Evolutionary conservation across 2,113 vertebrate genomes (phyloP).

Genomic region (Xiphias gladius): DNA sequence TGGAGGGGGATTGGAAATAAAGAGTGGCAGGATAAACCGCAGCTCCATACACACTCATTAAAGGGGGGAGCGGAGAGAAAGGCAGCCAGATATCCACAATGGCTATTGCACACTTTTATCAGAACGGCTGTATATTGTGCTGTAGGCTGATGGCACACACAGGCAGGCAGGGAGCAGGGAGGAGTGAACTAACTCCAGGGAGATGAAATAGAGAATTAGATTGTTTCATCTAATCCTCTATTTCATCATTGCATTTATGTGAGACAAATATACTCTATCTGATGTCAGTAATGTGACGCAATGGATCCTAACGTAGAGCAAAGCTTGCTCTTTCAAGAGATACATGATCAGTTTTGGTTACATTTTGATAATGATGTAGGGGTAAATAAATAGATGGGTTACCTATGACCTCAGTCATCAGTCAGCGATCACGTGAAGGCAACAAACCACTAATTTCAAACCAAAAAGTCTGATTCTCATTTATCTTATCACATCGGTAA

Average conservation of each 20-base stretch:
- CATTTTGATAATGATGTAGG: background rate
- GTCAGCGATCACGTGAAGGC: background rate
- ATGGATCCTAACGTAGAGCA: background rate
- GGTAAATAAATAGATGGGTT: slow-evolving; percentile 30
- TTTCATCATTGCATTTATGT: slow-evolving; percentile 29
- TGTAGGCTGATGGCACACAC: slow-evolving; percentile 56
- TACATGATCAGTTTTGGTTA: slow-evolving; percentile 27
- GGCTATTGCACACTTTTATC: slow-evolving; percentile 72
- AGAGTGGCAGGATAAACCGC: slow-evolving; percentile 73
- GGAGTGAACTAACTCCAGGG: slow-evolving; percentile 52
- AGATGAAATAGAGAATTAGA: slow-evolving; percentile 65
- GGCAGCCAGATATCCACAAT: slow-evolving; percentile 74
- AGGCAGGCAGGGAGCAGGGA: slow-evolving; percentile 26
- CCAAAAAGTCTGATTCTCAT: background rate
- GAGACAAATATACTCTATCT: slow-evolving; percentile 26
- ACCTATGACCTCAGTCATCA: slow-evolving; percentile 28
- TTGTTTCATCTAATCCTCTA: slow-evolving; percentile 63
- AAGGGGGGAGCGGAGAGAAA: slow-evolving; percentile 51
- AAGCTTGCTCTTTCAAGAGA: slow-evolving; percentile 11
- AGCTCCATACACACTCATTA: slow-evolving; percentile 73
- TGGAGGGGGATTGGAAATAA: slow-evolving; percentile 66
- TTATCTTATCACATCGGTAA: background rate
- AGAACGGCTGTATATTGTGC: slow-evolving; percentile 67
- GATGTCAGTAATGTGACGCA: slow-evolving; percentile 17
- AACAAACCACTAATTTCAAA: background rate